These are phyloP conservation scores for Poeciliopsis presidionis DNA, from an alignment of 2,797 vertebrate species.

Conservation along the genomic window DNA sequence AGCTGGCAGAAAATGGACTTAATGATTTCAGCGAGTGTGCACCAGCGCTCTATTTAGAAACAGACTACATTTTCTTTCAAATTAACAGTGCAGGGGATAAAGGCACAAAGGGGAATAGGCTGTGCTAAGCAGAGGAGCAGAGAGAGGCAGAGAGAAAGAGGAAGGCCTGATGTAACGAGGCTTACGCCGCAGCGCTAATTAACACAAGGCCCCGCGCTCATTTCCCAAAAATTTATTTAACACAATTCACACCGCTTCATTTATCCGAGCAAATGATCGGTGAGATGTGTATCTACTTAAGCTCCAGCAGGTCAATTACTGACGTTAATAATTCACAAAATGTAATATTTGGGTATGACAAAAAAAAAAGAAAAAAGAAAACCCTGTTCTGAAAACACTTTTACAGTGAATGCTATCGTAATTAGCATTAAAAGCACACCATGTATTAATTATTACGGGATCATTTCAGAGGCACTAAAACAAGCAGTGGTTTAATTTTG, in stretches of 20 bases:
- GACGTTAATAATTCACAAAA: conserved; percentile 70
- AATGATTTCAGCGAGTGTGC: conserved; percentile 65
- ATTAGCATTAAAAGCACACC: conserved; percentile 58
- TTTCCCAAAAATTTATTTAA: conserved; percentile 73
- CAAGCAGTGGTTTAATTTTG: conserved; percentile 41
- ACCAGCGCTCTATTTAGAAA: conserved; percentile 65
- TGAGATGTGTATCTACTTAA: conserved; percentile 73
- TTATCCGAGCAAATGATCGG: conserved; percentile 70
- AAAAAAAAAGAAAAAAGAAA: conserved; percentile 22
- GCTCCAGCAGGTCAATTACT: conserved; percentile 73
- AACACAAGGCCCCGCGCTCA: conserved; percentile 65
- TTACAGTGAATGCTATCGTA: conserved; percentile 50
- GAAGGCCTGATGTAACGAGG: conserved; percentile 65
- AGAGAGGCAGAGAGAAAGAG: conserved; percentile 25
- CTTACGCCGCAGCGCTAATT: conserved; percentile 68
- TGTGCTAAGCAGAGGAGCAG: conserved; percentile 46
- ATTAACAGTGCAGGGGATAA: conserved; percentile 58
- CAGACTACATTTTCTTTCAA: conserved; percentile 68
- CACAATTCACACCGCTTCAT: conserved; percentile 62
- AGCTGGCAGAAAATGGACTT: conserved; percentile 70
- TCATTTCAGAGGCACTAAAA: conserved; percentile 57
- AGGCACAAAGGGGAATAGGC: conserved; percentile 70
- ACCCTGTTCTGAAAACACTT: conserved; percentile 19
- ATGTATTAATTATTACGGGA: conserved; percentile 71
- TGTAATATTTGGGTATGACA: conserved; percentile 59